Evolutionary conservation across 2,888 invertebrate species (phyloP).

Genomic region (Gastrophysa polygoni): DNA sequence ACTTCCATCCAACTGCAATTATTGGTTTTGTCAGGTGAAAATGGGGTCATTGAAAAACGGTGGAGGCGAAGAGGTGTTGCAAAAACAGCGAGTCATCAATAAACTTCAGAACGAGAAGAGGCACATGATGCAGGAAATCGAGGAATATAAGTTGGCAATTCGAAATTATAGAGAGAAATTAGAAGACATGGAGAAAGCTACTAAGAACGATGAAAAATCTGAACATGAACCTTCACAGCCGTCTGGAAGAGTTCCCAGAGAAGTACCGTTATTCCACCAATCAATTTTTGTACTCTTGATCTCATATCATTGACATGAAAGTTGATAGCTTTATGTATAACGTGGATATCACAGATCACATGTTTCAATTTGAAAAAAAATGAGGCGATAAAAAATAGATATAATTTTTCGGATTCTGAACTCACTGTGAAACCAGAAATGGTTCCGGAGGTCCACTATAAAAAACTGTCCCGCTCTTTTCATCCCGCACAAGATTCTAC

Average conservation of each 20-base stretch:
- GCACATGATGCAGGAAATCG: conserved; percentile 49
- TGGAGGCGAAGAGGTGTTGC: conserved; percentile 59
- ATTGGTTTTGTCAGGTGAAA: conserved; percentile 58
- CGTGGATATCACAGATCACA: too few species aligned
- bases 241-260: background rate
- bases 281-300: too few species aligned
- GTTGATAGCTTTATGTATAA: too few species aligned
- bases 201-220: conserved; percentile 40
- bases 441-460: too few species aligned
- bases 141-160: conserved; percentile 61
- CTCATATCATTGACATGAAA: too few species aligned
- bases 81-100: conserved; percentile 60
- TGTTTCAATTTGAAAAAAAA: too few species aligned
- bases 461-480: too few species aligned
- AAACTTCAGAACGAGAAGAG: conserved; percentile 55
- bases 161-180: conserved; percentile 61
- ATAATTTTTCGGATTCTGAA: too few species aligned
- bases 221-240: background rate
- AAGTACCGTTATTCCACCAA: background rate
- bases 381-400: too few species aligned
- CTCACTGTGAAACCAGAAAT: too few species aligned
- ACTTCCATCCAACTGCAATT: background rate
- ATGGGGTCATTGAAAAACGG: conserved; percentile 61
- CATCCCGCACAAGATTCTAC: too few species aligned
- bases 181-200: conserved; percentile 57